Conservation (phyloP, 2,888 invertebrate genomes). For the Meloe dianella region DNA sequence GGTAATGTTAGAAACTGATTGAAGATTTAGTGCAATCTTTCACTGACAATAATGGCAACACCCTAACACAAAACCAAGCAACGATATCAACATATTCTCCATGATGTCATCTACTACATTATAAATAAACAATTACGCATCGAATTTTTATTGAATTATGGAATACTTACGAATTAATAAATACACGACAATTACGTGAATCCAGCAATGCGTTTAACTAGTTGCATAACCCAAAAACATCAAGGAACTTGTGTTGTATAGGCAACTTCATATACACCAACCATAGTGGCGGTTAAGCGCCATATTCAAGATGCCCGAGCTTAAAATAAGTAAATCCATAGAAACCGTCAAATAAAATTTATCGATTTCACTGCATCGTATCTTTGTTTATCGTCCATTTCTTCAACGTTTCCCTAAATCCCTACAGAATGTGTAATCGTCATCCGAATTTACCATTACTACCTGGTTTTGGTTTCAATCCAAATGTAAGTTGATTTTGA, state of each 20-base stretch:
- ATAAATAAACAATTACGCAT: conserved; percentile 15
- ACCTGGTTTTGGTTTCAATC: conserved; percentile 73
- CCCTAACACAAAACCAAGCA: conserved; percentile 2
- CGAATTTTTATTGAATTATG: background rate
- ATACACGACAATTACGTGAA: background rate
- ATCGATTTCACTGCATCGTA: background rate
- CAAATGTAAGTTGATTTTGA: conserved; percentile 65
- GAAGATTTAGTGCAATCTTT: background rate
- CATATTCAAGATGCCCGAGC: background rate
- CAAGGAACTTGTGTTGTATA: background rate
- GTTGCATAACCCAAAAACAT: conserved; percentile 12
- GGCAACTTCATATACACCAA: background rate
- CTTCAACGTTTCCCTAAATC: background rate
- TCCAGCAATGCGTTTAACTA: conserved; percentile 6
- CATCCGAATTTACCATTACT: conserved; percentile 74
- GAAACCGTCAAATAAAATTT: background rate
- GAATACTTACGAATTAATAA: conserved; percentile 3
- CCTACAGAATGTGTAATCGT: conserved; percentile 55
- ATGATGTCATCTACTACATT: conserved; percentile 25
- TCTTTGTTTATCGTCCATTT: background rate
- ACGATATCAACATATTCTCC: conserved; percentile 14
- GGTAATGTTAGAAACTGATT: background rate
- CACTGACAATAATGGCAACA: background rate
- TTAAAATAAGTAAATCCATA: background rate
- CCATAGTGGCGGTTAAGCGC: background rate